Evolutionary conservation across 2,113 vertebrate species (phyloP).

Genomic region (Stictonetta naevosa): DNA sequence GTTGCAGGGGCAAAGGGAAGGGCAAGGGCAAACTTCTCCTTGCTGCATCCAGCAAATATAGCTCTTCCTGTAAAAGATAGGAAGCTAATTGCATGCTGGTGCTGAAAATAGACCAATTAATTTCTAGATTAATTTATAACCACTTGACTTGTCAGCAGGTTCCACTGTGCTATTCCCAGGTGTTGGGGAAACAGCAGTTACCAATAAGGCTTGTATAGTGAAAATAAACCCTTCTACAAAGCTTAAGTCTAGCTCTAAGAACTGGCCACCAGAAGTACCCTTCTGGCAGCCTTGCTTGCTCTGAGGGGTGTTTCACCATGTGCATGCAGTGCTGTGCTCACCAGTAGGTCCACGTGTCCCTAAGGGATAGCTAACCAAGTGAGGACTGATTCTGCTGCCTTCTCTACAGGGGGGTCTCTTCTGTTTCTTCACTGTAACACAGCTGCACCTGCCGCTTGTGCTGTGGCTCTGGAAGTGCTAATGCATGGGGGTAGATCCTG

Average conservation of each 20-base stretch:
- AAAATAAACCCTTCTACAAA: neutral
- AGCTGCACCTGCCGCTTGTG: neutral
- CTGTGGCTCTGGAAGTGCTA: neutral
- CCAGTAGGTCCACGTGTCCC: rapidly evolving
- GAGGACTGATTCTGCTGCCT: neutral
- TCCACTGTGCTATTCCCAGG: neutral
- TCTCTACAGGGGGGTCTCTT: rapidly evolving
- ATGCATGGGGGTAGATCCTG: neutral
- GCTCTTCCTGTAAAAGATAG: neutral
- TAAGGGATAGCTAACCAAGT: neutral
- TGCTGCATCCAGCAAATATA: neutral
- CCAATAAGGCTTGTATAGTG: neutral
- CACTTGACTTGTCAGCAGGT: conserved; percentile 52
- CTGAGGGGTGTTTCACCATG: neutral
- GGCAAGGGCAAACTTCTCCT: neutral
- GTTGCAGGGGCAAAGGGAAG: neutral
- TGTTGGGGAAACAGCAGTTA: conserved; percentile 19
- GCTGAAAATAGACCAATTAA: conserved; percentile 19
- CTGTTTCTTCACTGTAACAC: neutral
- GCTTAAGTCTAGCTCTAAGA: neutral
- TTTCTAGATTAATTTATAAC: conserved; percentile 40
- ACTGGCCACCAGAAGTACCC: neutral
- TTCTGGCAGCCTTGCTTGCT: neutral
- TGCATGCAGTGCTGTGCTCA: neutral
- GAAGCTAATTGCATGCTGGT: conserved; percentile 5